Conservation (phyloP, 2,797 vertebrate species). For the Danio albolineatus region DNA sequence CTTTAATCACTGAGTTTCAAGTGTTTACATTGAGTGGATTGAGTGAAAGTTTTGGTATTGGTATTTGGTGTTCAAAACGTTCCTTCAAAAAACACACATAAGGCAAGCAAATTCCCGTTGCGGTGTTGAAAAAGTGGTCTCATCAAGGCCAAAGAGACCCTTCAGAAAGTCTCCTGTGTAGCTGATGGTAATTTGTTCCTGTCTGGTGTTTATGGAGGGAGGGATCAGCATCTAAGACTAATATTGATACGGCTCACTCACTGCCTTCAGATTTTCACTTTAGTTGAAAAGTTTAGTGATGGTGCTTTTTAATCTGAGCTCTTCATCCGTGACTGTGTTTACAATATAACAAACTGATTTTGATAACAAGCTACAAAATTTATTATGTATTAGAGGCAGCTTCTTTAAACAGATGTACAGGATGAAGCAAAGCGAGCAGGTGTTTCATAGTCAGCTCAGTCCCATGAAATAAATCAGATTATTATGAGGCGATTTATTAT, state of each 20-base stretch:
- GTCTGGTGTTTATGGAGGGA: slow-evolving; percentile 20
- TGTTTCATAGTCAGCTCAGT: too few species aligned
- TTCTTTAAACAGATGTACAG: too few species aligned
- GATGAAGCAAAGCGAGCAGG: too few species aligned
- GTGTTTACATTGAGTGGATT: too few species aligned
- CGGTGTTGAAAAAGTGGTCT: background rate
- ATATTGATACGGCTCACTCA: slow-evolving; percentile 23
- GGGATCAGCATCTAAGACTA: background rate
- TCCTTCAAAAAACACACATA: background rate
- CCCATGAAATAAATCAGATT: too few species aligned
- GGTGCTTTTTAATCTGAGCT: background rate
- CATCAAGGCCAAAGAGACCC: background rate
- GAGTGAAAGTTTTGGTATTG: too few species aligned
- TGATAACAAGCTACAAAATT: too few species aligned
- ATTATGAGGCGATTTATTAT: too few species aligned
- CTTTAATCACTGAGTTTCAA: too few species aligned
- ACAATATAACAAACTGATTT: background rate
- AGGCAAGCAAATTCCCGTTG: background rate
- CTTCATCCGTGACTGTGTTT: background rate
- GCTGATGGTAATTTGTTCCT: background rate
- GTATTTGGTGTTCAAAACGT: too few species aligned
- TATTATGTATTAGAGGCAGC: too few species aligned
- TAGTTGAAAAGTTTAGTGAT: background rate
- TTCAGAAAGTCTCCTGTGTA: background rate
- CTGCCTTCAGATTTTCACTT: background rate